phyloP scores from a whole-genome alignment of 2,113 vertebrate genomes.

The Meriones unguiculatus region DNA sequence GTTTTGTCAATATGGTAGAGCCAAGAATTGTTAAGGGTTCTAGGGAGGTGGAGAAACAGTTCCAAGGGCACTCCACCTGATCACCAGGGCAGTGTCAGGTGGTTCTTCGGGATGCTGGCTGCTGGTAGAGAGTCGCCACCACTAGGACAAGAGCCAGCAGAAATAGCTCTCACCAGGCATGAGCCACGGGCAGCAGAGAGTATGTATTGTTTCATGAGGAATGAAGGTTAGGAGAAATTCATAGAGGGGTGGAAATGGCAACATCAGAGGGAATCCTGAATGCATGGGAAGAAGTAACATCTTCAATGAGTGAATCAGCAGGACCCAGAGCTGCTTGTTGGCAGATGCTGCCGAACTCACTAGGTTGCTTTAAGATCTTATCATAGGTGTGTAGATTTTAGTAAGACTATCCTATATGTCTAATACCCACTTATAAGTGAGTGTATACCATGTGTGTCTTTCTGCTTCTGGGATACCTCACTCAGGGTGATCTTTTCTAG shows the following conservation, averaged over 20 bases:
- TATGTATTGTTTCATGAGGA: not conserved
- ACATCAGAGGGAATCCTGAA: not conserved
- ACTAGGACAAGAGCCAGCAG: not conserved
- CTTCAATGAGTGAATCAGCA: not conserved
- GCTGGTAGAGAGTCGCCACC: not conserved
- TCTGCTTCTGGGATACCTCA: too few species aligned
- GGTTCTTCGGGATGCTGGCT: not conserved
- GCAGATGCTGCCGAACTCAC: not conserved
- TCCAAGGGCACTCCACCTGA: not conserved
- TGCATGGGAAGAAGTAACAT: not conserved
- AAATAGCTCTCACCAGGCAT: not conserved
- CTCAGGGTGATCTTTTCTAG: too few species aligned
- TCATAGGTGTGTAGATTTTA: not conserved
- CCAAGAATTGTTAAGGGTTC: not conserved
- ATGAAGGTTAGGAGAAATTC: not conserved
- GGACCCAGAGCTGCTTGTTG: not conserved
- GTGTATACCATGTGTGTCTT: too few species aligned
- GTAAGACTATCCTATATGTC: too few species aligned
- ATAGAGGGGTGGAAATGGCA: not conserved
- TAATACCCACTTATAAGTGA: too few species aligned
- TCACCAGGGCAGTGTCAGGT: not conserved
- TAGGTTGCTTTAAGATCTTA: not conserved
- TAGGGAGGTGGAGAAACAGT: not conserved
- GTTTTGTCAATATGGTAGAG: not conserved
- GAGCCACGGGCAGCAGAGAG: not conserved